A percentile compares a stretch with the other conserved stretches of the same genome.
phyloP scores from a whole-genome alignment of 2,888 invertebrate genomes.

The Chymomyza caudatula region DNA sequence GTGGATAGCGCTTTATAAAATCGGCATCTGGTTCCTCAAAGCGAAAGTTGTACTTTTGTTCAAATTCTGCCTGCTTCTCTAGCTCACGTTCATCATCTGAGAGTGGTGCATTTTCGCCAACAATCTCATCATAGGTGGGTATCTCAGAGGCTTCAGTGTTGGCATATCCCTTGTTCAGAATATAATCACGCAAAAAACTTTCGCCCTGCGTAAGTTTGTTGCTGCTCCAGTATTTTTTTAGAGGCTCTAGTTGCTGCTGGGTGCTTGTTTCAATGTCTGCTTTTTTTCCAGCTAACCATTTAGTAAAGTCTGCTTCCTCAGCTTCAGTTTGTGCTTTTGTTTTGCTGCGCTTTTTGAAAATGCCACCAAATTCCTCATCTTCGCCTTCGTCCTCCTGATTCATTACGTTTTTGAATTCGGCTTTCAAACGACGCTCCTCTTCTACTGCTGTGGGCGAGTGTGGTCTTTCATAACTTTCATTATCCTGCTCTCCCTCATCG shows the following conservation, averaged over 20 bases:
- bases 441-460: slow-evolving; percentile 81
- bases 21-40: slow-evolving; percentile 97
- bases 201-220: slow-evolving; percentile 90
- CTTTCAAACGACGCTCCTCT: slow-evolving; percentile 83
- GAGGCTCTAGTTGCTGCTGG: slow-evolving; percentile 83
- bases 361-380: slow-evolving; percentile 80
- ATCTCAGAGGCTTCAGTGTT: slow-evolving; percentile 79
- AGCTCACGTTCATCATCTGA: slow-evolving; percentile 89
- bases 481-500: slow-evolving; percentile 52
- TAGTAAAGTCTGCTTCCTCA: slow-evolving; percentile 83
- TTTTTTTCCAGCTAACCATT: slow-evolving; percentile 89
- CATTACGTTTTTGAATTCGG: slow-evolving; percentile 81
- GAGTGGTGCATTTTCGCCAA: slow-evolving; percentile 81
- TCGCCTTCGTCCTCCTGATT: slow-evolving; percentile 78
- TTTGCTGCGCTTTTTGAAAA: slow-evolving; percentile 81
- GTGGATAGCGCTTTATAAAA: slow-evolving; percentile 94
- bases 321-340: slow-evolving; percentile 79
- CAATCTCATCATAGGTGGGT: slow-evolving; percentile 83
- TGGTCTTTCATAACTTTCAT: slow-evolving; percentile 51
- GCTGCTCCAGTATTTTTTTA: slow-evolving; percentile 91
- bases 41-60: slow-evolving; percentile 96
- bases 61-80: slow-evolving; percentile 92
- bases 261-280: slow-evolving; percentile 82
- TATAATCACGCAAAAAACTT: slow-evolving; percentile 93
- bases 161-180: slow-evolving; percentile 88